Percentiles rank a stretch among this genome's conserved stretches.
Evolutionary conservation across 1,140 invertebrate species (phyloP).

Genomic region (Bradysia coprophila): DNA sequence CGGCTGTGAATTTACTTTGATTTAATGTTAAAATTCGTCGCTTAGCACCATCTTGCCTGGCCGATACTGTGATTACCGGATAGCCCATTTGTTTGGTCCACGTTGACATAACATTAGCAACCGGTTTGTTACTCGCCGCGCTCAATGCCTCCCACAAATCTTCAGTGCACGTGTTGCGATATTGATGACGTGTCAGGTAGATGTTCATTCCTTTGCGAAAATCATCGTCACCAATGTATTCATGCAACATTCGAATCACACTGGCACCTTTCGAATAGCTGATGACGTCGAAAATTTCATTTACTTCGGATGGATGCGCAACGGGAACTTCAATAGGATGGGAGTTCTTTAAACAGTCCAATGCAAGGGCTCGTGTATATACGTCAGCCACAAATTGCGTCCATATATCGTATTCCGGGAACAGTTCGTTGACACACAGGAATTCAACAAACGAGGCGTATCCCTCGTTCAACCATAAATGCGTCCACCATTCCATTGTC

Average conservation of each 20-base stretch:
- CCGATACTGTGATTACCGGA: conserved; percentile 38
- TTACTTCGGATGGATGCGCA: conserved; percentile 75
- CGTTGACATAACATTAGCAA: conserved; percentile 79
- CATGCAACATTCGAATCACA: conserved; percentile 91
- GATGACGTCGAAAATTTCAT: conserved; percentile 91
- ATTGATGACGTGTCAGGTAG: conserved; percentile 75
- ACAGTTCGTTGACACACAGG: conserved; percentile 68
- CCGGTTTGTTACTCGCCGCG: conserved; percentile 79
- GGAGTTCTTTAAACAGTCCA: conserved; percentile 78
- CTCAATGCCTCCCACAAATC: conserved; percentile 86
- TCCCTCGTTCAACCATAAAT: conserved; percentile 82
- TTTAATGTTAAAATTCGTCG: conserved; percentile 49
- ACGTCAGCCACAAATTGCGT: conserved; percentile 77
- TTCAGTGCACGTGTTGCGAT: conserved; percentile 82
- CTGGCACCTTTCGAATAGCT: conserved; percentile 88
- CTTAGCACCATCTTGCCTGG: conserved; percentile 30
- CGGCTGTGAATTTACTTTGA: conserved; percentile 77
- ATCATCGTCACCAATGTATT: conserved; percentile 84
- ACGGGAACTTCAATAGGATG: conserved; percentile 85
- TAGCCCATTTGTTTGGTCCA: conserved; percentile 94
- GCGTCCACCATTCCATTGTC: conserved; percentile 82
- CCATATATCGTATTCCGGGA: conserved; percentile 88
- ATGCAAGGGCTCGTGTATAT: conserved; percentile 59
- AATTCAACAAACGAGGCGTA: conserved; percentile 83
- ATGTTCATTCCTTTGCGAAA: conserved; percentile 90